Conservation (phyloP, 2,797 vertebrate genomes). For the Falco naumanni region DNA sequence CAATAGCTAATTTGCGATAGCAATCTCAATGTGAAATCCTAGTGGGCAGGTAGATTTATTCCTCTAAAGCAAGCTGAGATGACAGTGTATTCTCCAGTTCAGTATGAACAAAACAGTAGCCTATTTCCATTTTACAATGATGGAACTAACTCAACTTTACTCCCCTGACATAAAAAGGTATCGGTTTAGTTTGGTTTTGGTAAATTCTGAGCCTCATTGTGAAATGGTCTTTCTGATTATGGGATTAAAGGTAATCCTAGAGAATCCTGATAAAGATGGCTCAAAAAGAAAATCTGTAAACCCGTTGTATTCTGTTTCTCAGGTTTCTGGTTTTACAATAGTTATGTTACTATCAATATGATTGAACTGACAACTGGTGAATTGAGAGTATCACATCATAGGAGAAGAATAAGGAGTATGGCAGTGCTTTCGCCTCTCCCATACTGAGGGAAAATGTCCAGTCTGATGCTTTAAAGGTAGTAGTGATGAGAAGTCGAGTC, state of each 20-base stretch:
- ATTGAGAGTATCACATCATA: not conserved
- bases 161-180: constrained; percentile 11
- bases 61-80: not conserved
- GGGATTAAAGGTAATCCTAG: constrained; percentile 64
- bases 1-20: constrained; percentile 31
- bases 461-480: not conserved
- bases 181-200: constrained; percentile 26
- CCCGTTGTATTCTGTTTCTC: not conserved
- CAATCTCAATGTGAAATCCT: constrained; percentile 57
- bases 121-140: constrained; percentile 9
- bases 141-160: constrained; percentile 4
- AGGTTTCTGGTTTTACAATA: constrained; percentile 45
- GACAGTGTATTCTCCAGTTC: not conserved
- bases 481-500: not conserved
- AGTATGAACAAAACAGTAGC: constrained; percentile 16
- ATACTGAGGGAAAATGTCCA: not conserved
- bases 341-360: not conserved
- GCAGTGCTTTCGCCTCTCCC: not conserved
- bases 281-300: constrained; percentile 47
- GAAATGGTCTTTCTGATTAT: constrained; percentile 37
- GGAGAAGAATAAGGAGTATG: not conserved
- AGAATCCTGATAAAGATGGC: constrained; percentile 41
- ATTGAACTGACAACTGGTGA: constrained; percentile 59
- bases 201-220: constrained; percentile 56
- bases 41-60: constrained; percentile 18